These are phyloP conservation scores for Nymphalis polychloros DNA, from an alignment of 2,888 invertebrate genomes.

Conservation along the genomic window DNA sequence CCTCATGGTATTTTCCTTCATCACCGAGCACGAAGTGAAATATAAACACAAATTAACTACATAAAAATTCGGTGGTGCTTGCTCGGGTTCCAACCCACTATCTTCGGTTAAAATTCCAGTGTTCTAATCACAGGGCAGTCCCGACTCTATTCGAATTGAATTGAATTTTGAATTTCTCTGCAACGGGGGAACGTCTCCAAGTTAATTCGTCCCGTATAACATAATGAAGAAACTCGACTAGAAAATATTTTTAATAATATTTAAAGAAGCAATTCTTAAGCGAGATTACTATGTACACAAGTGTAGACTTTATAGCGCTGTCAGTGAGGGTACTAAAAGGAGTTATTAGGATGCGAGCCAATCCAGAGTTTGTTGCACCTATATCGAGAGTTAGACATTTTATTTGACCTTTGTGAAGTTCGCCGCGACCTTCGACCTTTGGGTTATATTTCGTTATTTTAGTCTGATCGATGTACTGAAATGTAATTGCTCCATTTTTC, in stretches of 20 bases:
- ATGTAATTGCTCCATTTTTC: neutral
- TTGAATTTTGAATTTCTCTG: too few relatives aligned
- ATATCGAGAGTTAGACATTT: constrained; percentile 5
- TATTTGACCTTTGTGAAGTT: constrained; percentile 13
- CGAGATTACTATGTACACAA: neutral
- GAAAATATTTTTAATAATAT: neutral
- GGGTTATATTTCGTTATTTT: neutral
- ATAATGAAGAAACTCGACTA: neutral
- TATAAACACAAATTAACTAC: too few relatives aligned
- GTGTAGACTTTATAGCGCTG: constrained; percentile 10
- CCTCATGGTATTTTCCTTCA: too few relatives aligned
- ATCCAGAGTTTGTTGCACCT: constrained; percentile 23
- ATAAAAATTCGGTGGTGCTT: too few relatives aligned
- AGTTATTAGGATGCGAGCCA: constrained; percentile 4
- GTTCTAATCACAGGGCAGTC: too few relatives aligned
- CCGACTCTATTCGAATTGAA: too few relatives aligned
- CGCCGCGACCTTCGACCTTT: constrained; percentile 15
- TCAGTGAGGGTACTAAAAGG: constrained; percentile 14
- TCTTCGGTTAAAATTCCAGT: too few relatives aligned
- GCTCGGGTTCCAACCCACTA: too few relatives aligned
- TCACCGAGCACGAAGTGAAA: too few relatives aligned
- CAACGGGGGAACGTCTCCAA: too few relatives aligned
- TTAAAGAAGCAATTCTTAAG: neutral
- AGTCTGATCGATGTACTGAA: neutral
- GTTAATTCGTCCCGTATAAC: too few relatives aligned